phyloP scores from a whole-genome alignment of 2,888 invertebrate species.

The Chelonus formosanus region DNA sequence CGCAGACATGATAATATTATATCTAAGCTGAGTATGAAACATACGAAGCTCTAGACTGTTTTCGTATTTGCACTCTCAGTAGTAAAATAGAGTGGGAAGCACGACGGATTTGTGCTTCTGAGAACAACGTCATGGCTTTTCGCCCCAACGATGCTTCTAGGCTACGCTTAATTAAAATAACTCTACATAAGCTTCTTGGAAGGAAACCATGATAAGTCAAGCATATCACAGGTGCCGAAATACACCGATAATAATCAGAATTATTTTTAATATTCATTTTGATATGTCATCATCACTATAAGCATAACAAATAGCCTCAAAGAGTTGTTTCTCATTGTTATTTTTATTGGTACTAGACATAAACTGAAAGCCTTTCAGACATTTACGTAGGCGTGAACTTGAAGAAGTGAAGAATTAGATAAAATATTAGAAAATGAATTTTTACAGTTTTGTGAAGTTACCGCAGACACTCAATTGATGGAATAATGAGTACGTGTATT shows the following conservation, averaged over 20 bases:
- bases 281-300: too few relatives aligned
- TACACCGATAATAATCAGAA: conserved; percentile 5
- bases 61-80: conserved; percentile 18
- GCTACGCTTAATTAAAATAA: conserved; percentile 55
- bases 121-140: conserved; percentile 48
- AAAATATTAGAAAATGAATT: too few relatives aligned
- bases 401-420: not conserved
- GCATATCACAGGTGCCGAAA: conserved; percentile 29
- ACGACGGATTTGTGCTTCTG: conserved; percentile 56
- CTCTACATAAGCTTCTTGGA: conserved; percentile 40
- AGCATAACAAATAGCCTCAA: too few relatives aligned
- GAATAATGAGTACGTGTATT: not conserved
- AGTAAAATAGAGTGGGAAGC: conserved; percentile 23
- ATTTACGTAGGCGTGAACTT: not conserved
- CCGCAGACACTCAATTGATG: not conserved
- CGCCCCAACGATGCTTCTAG: conserved; percentile 36
- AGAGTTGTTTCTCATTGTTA: too few relatives aligned
- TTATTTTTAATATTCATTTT: too few relatives aligned
- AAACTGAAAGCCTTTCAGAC: not conserved
- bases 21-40: not conserved
- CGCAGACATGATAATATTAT: not conserved
- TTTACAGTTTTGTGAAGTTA: too few relatives aligned
- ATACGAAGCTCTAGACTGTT: not conserved
- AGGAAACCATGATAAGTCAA: conserved; percentile 42
- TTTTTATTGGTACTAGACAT: not conserved